Conservation (phyloP, 2,888 invertebrate species). For the Laspeyria flexula region DNA sequence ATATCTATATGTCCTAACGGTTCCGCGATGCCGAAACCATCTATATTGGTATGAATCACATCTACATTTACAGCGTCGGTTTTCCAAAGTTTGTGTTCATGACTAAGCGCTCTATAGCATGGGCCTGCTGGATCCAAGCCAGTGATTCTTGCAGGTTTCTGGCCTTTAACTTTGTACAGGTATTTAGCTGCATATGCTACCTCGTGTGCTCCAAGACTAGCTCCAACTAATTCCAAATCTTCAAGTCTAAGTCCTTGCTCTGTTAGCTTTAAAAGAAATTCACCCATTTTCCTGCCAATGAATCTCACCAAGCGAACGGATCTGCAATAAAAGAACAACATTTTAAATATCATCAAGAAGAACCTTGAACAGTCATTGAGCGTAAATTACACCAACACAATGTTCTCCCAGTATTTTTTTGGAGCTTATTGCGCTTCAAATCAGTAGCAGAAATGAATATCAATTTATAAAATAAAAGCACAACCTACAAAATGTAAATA, state of each 20-base stretch:
- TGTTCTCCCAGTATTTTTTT: too few species aligned
- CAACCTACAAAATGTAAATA: too few species aligned
- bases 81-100: slow-evolving; percentile 54
- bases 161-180: slow-evolving; percentile 66
- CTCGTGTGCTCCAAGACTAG: slow-evolving; percentile 74
- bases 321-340: slow-evolving; percentile 51
- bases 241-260: slow-evolving; percentile 63
- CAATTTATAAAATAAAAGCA: too few species aligned
- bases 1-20: slow-evolving; percentile 72
- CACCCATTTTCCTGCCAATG: slow-evolving; percentile 70
- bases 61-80: slow-evolving; percentile 68
- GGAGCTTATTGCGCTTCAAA: too few species aligned
- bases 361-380: too few species aligned
- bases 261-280: slow-evolving; percentile 64
- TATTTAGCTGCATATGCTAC: slow-evolving; percentile 66
- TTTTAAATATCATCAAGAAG: not conserved
- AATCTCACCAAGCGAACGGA: slow-evolving; percentile 67
- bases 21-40: slow-evolving; percentile 79
- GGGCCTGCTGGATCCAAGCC: slow-evolving; percentile 79
- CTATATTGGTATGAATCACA: slow-evolving; percentile 76
- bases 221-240: slow-evolving; percentile 69
- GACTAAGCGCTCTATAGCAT: slow-evolving; percentile 65
- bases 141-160: slow-evolving; percentile 67
- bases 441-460: too few species aligned
- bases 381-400: too few species aligned